Evolutionary conservation across 2,797 vertebrate genomes (phyloP).

Genomic region (Mallotus villosus): DNA sequence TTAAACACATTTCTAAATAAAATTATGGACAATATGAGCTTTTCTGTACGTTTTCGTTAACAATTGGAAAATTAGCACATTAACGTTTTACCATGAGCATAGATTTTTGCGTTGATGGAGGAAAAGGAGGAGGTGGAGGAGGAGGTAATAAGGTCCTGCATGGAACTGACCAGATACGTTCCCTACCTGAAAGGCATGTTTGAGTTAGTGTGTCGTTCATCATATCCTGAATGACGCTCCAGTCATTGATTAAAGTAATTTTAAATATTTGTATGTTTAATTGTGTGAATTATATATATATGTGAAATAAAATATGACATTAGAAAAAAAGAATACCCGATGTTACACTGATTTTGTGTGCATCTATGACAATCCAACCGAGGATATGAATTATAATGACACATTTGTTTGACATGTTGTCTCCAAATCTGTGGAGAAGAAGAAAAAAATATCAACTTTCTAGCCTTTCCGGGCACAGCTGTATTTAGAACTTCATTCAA

Average conservation of each 20-base stretch:
- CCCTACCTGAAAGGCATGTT: conserved; percentile 7
- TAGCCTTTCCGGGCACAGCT: background rate
- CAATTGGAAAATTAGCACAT: background rate
- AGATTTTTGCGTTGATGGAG: conserved; percentile 26
- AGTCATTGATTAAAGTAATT: background rate
- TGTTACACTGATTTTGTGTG: background rate
- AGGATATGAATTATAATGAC: conserved; percentile 8
- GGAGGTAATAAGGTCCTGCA: conserved; percentile 20
- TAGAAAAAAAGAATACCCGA: conserved; percentile 7
- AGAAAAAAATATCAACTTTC: background rate
- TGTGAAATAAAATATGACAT: background rate
- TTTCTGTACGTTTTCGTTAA: background rate
- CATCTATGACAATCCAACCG: conserved; percentile 2
- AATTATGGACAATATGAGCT: background rate
- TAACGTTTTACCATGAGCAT: conserved; percentile 22
- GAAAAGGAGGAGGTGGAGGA: conserved; percentile 43
- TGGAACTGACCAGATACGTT: conserved; percentile 18
- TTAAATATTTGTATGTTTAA: background rate
- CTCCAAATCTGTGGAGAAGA: background rate
- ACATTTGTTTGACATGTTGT: conserved; percentile 9
- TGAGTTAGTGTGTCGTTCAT: background rate
- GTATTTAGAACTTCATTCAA: background rate
- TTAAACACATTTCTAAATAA: background rate
- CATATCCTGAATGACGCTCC: background rate
- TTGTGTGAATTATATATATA: no score